Evolutionary conservation across 2,113 vertebrate genomes (phyloP), one percentile per base, ranked within the genome.

Genomic region (Colossoma macropomum): DNA sequence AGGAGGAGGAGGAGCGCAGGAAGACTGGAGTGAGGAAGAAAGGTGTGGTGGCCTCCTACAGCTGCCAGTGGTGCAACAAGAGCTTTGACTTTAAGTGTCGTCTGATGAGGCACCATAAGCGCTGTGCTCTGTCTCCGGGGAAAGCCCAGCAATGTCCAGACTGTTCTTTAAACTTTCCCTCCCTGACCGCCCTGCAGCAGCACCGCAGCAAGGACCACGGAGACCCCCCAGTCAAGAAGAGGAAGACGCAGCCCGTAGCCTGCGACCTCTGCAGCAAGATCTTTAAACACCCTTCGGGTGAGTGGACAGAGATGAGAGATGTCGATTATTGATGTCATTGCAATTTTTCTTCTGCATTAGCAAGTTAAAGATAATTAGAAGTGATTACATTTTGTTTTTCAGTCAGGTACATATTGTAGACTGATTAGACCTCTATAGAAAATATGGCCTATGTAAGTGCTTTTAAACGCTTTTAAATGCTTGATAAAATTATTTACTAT

Each of bases 211-310:
- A 96, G 34, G 88, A 84, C 17, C 95, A 96, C 0, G 62, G 89
- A 12, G 75, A 27, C 13, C 50, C 17, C 0, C 69, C 90, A 0
- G 93, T 90, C 28, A 92, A 90, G 80, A 96, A 95, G 91, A 95
- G 93, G 89, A 95, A 92, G 84, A 79, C 86, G 1, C 88, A 93
- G 7, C 89, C 91, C 0, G 93, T 95, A 88, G 83, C 90, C 0
- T 97, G 96, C 3, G 95, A 96, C 85, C 92, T 97, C 84, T 98
- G 96, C 1, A 91, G 93, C 2, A 92, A 96, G 52, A 94, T 93
- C 30, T 98, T 97, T 71, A 96, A 95, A 81, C 96, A 96, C 21
- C 94, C 96, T 0, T 98, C 96, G 92, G 95, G 96, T 96, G 45
- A 85, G 87, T 15, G 1, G 19, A 10, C 17, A 73, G 10, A 59